These are phyloP conservation scores for Montipora foliosa DNA, from an alignment of 64 coral and sea anemone genomes.

Conservation along the genomic window DNA sequence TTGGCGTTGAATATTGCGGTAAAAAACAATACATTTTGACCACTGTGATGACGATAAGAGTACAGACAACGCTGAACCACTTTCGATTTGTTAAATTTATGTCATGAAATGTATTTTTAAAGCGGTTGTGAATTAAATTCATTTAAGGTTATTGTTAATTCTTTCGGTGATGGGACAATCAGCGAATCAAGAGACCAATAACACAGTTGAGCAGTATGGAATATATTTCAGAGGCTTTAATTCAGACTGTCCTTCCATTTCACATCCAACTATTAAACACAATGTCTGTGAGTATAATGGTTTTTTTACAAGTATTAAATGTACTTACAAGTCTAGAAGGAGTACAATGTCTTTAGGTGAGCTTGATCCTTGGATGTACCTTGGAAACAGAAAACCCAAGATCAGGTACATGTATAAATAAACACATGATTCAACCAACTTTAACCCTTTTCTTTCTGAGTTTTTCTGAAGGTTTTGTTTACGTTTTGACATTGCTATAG, in stretches of 20 bases:
- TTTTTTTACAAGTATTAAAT: not conserved
- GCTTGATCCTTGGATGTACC: conserved; percentile 97
- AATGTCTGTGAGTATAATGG: not conserved
- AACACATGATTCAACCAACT: not conserved
- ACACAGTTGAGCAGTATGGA: not conserved
- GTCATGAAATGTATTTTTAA: too few species aligned
- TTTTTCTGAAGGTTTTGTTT: too few species aligned
- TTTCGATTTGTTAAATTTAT: too few species aligned
- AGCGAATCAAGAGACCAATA: not conserved
- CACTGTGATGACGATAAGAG: too few species aligned
- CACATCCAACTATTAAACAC: too few species aligned
- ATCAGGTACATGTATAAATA: too few species aligned
- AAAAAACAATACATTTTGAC: too few species aligned
- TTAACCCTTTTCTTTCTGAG: too few species aligned
- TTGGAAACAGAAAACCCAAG: not conserved
- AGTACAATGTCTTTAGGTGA: conserved; percentile 96
- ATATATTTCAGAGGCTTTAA: not conserved
- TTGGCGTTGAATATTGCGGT: too few species aligned
- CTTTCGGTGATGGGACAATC: not conserved
- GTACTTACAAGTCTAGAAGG: conserved; percentile 92
- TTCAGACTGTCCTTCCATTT: not conserved
- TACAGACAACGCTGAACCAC: too few species aligned
- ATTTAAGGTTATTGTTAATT: not conserved
- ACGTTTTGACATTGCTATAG: too few species aligned
- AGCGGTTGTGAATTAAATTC: too few species aligned